These are phyloP conservation scores for Ethmia dodecea DNA, from an alignment of 2,888 invertebrate genomes.

Conservation along the genomic window DNA sequence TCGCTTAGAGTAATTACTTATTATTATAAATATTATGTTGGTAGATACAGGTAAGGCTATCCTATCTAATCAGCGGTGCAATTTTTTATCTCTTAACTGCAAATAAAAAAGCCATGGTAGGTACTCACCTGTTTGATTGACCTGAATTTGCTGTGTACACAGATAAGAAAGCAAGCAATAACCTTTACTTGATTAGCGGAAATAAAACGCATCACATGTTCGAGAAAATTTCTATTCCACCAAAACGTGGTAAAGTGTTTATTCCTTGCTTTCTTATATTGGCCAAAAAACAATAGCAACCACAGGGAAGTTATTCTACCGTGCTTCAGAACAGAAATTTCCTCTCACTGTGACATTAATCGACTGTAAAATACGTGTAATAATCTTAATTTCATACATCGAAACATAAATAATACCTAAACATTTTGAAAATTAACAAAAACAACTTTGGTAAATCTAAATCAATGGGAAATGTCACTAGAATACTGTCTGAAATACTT, in stretches of 20 bases:
- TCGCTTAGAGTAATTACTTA: too few relatives aligned
- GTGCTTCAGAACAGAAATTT: slow-evolving; percentile 70
- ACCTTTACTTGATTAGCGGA: slow-evolving; percentile 32
- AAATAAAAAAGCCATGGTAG: slow-evolving; percentile 47
- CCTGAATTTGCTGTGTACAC: slow-evolving; percentile 54
- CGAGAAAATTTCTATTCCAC: slow-evolving; percentile 78
- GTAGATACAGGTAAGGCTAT: too few relatives aligned
- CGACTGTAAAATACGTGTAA: slow-evolving; percentile 22
- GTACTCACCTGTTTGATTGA: slow-evolving; percentile 56
- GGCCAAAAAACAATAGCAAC: slow-evolving; percentile 23
- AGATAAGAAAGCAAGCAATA: slow-evolving; percentile 76
- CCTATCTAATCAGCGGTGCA: slow-evolving; percentile 24
- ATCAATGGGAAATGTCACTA: slow-evolving; percentile 47
- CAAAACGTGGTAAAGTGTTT: slow-evolving; percentile 27
- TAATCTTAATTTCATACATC: slow-evolving; percentile 25
- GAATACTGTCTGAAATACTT: slow-evolving; percentile 1
- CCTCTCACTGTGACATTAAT: slow-evolving; percentile 55
- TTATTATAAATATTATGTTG: too few relatives aligned
- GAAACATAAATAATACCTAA: slow-evolving; percentile 26
- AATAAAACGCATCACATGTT: slow-evolving; percentile 55
- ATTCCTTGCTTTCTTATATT: slow-evolving; percentile 68
- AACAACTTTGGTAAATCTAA: slow-evolving; percentile 46
- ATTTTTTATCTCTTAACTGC: slow-evolving; percentile 38
- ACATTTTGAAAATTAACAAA: slow-evolving; percentile 30
- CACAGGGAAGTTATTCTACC: slow-evolving; percentile 56